A percentile compares a stretch with the other conserved stretches of the same genome.
These are phyloP conservation scores for Drosophila rubida DNA, from an alignment of 2,888 invertebrate species.

Conservation along the genomic window DNA sequence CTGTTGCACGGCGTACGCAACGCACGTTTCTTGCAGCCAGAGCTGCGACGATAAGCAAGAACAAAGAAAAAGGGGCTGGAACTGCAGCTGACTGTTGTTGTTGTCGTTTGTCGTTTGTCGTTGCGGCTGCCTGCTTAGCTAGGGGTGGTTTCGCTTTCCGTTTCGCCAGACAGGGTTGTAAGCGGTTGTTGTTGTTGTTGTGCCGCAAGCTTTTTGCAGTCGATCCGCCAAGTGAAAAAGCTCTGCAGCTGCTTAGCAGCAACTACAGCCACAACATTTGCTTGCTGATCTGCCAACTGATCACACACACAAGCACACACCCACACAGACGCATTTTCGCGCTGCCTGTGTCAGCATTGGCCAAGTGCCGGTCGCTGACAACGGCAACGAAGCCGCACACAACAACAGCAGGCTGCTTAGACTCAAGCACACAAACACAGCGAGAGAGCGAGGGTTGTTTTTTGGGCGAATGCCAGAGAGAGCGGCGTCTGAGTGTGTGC, in stretches of 20 bases:
- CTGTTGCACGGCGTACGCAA: slow-evolving; percentile 45
- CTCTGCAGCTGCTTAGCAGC: background rate
- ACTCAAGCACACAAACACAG: slow-evolving; percentile 17
- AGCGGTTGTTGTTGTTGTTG: background rate
- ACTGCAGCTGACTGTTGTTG: slow-evolving; percentile 26
- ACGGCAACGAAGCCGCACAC: slow-evolving; percentile 32
- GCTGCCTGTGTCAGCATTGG: slow-evolving; percentile 58
- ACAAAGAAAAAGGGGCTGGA: slow-evolving; percentile 5
- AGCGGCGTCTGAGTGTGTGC: background rate
- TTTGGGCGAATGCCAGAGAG: slow-evolving; percentile 3
- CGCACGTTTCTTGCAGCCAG: slow-evolving; percentile 33
- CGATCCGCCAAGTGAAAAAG: background rate
- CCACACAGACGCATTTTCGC: slow-evolving; percentile 8
- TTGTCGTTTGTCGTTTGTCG: background rate
- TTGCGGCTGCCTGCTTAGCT: slow-evolving; percentile 13
- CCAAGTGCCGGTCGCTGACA: slow-evolving; percentile 60
- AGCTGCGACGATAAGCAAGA: background rate
- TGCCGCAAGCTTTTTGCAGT: background rate
- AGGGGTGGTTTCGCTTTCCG: slow-evolving; percentile 48
- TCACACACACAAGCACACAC: slow-evolving; percentile 3
- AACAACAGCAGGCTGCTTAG: slow-evolving; percentile 14
- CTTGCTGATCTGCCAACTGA: background rate
- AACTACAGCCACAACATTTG: background rate
- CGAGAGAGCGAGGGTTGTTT: slow-evolving; percentile 40
- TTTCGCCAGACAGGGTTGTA: slow-evolving; percentile 57